Base-by-base conservation (phyloP, 2,797 vertebrate species). In the Arnoldichthys spilopterus region DNA sequence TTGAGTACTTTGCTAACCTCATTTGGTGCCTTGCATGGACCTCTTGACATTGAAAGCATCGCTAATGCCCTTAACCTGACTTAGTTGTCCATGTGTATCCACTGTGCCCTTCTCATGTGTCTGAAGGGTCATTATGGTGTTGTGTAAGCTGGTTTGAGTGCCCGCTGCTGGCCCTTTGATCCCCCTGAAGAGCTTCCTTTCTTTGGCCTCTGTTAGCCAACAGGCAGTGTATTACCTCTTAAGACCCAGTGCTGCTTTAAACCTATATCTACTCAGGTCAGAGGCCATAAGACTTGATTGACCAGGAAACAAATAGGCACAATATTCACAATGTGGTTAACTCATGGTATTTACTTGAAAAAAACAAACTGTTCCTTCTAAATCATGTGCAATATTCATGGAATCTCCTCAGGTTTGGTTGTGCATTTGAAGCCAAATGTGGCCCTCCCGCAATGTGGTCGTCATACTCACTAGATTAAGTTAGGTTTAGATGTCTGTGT, bases 91-190 rank as follows among this genome's bases (percentile, higher is more conserved):
- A 8, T 76, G 61, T 71, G 66, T 59, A 30, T 75, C 69, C 63
- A 80, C 56, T 53, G 24, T 32, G 72, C 61, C 53, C 30, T 67
- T 71, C 20, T 34, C 2, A 6, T 75, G 74, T 49, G 59, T 83
- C 45, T 78, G 68, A 82, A 84, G 81, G 77, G 82, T 84, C 77
- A 80, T 78, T 80, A 72, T 2, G 49, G 47, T n/a, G 54, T 84
- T 82, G 32, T 32, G 49, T 80, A 82, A 54, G 72, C 67, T 34
- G 30, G n/a, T 49, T 82, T 28, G 47, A 69, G 74, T 74, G 73
- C 63, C 53, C 67, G 66, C 43, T 66, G 37, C 62, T 45, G 82
- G 59, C 71, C 66, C 66, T 80, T 76, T 78, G 74, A 84, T 70
- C 68, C 54, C 15, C 5, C 62, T 20, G 24, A 76, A 80, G 16